Evolutionary conservation across 2,888 invertebrate genomes (phyloP).

Genomic region (Xylocampa areola): DNA sequence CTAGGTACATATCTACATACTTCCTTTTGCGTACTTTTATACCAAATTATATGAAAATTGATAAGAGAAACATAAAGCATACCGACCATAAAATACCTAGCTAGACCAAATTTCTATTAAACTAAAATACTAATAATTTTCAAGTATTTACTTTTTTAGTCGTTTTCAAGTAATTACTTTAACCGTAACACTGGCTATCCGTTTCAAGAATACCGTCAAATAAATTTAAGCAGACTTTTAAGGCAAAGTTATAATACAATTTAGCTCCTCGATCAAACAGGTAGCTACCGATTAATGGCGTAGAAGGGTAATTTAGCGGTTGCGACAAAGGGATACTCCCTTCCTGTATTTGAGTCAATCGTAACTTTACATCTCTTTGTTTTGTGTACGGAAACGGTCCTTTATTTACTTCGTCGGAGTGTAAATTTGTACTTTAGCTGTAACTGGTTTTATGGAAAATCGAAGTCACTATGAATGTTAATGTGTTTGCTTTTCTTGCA

Average conservation of each 20-base stretch:
- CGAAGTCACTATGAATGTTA: no score
- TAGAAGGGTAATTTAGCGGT: slow-evolving; percentile 16
- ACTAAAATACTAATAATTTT: no score
- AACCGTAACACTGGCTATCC: neutral
- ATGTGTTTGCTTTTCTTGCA: neutral
- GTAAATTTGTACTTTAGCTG: neutral
- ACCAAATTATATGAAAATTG: no score
- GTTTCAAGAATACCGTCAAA: neutral
- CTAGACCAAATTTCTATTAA: no score
- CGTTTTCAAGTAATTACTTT: no score
- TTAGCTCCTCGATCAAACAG: slow-evolving; percentile 15
- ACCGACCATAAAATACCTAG: no score
- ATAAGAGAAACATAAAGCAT: no score
- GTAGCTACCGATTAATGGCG: neutral
- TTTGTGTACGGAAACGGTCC: slow-evolving; percentile 15
- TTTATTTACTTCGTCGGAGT: slow-evolving; percentile 30
- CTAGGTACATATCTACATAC: no score
- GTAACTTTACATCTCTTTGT: slow-evolving; percentile 27
- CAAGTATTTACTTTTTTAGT: no score
- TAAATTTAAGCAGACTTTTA: neutral
- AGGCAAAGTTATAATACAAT: slow-evolving; percentile 10
- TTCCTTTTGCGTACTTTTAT: no score
- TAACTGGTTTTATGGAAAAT: neutral
- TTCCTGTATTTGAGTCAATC: slow-evolving; percentile 22
- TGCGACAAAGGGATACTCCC: slow-evolving; percentile 17